Base-by-base conservation (phyloP, 2,113 vertebrate species). In the Arothron firmamentum region DNA sequence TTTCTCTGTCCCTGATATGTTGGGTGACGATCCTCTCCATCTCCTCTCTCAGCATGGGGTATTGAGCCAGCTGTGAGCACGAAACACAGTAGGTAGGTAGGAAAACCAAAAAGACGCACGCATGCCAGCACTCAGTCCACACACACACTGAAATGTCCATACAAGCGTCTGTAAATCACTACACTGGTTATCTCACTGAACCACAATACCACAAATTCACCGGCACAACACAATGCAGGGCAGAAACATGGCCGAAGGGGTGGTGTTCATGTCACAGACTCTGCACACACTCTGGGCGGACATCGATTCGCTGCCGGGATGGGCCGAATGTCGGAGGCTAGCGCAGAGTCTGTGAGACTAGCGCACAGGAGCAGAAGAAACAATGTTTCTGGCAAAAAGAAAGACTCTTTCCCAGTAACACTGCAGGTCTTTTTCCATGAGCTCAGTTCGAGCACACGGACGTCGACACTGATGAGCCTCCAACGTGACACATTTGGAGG, bases 1-100 rank as follows among this genome's bases (percentile, higher is more conserved):
- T 95, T 80, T 99, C 97, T 2, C 96, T 85, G 65, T 99, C 97
- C 1, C 97, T 91, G 86, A 99, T 99, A 75, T 99, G 92, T 46
- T 96, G 96, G 16, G 96, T 98, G 52, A 99, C 96, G 0, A 99
- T 99, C 65, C 94, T 92, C 68, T 99, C 97, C 97, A 99, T 99
- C 88, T 99, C 97, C 75, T 99, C 97, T 18, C 97, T 92, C 65
- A 99, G 86, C 79, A 93, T 86, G 0, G 97, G 97, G 83, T 97
- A 99, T 67, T 99, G 97, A 82, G 95, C 95, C 77, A 99, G 92
- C 97, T 98, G 91, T 73, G 83, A 84, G 69, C 59, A 92, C 48
- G 85, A 52, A 65, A 66, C 70, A 71, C 47, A 79, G 70, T 76
- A 65, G 88, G 79, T 86, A 75, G 79, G 84, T 77, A 42, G 58